Conservation (phyloP, 2,113 vertebrate genomes). For the Xiphophorus maculatus region DNA sequence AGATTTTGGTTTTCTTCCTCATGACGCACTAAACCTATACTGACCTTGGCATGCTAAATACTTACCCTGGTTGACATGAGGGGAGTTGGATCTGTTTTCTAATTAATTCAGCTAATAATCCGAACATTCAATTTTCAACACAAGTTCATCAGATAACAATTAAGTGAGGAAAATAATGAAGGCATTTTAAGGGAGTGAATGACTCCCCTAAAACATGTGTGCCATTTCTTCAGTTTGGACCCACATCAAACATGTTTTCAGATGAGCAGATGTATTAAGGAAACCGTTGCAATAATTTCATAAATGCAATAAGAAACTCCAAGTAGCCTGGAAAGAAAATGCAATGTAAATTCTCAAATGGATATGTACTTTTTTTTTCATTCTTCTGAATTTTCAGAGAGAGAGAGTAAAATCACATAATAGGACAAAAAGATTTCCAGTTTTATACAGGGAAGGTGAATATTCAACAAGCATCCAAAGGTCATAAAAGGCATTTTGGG, state of each 20-base stretch:
- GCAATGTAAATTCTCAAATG: neutral
- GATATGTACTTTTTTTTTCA: too few relatives aligned
- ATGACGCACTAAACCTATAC: neutral
- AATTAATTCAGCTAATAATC: too few relatives aligned
- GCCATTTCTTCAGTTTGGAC: too few relatives aligned
- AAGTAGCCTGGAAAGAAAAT: neutral
- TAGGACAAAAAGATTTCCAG: slow-evolving; percentile 4
- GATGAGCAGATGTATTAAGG: too few relatives aligned
- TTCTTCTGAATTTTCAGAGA: neutral
- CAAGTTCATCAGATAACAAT: too few relatives aligned
- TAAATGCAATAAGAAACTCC: neutral
- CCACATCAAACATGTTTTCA: too few relatives aligned
- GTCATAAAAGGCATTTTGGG: slow-evolving; percentile 54
- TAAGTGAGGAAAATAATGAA: neutral
- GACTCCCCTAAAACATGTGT: too few relatives aligned
- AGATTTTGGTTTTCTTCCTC: neutral
- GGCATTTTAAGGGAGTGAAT: too few relatives aligned
- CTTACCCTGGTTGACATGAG: neutral
- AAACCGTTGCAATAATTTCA: neutral
- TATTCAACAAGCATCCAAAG: slow-evolving; percentile 36
- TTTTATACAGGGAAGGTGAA: slow-evolving; percentile 30
- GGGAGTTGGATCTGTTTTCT: too few relatives aligned
- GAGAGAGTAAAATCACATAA: neutral
- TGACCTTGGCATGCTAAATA: neutral
- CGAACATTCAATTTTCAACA: neutral